phyloP scores from a whole-genome alignment of 2,113 vertebrate species.

The Labrus mixtus region DNA sequence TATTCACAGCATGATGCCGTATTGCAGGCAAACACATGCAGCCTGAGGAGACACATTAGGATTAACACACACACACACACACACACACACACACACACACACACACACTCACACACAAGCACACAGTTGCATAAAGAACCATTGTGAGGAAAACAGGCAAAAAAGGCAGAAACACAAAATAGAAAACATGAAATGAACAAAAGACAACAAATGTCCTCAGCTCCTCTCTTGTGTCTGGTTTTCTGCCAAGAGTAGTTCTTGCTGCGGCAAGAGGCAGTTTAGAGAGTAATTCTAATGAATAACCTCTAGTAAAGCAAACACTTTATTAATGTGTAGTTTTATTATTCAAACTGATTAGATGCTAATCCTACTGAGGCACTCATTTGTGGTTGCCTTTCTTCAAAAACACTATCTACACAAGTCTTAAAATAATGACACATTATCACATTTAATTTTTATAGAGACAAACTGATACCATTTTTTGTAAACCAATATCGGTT shows the following conservation, averaged over 20 bases:
- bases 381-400: no score
- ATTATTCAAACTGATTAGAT: no score
- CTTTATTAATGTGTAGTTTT: not conserved
- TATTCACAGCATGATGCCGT: conserved; percentile 39
- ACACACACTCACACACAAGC: not conserved
- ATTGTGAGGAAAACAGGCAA: conserved; percentile 32
- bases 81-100: not conserved
- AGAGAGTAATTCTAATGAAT: conserved; percentile 20
- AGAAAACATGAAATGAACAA: conserved; percentile 5
- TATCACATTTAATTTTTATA: no score
- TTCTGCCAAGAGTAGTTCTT: conserved; percentile 38
- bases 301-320: conserved; percentile 24
- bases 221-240: conserved; percentile 9
- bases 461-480: no score
- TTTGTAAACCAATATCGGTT: no score
- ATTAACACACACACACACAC: conserved; percentile 23
- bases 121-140: conserved; percentile 6
- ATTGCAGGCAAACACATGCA: conserved; percentile 28
- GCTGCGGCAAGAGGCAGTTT: conserved; percentile 4
- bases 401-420: no score
- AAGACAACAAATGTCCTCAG: conserved; percentile 12
- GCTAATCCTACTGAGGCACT: no score
- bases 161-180: conserved; percentile 26
- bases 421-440: no score
- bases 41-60: conserved; percentile 40